Percentiles rank a stretch among this genome's conserved stretches.
These are phyloP conservation scores for Microcebus murinus DNA, from an alignment of 2,113 vertebrate species.

Conservation along the genomic window DNA sequence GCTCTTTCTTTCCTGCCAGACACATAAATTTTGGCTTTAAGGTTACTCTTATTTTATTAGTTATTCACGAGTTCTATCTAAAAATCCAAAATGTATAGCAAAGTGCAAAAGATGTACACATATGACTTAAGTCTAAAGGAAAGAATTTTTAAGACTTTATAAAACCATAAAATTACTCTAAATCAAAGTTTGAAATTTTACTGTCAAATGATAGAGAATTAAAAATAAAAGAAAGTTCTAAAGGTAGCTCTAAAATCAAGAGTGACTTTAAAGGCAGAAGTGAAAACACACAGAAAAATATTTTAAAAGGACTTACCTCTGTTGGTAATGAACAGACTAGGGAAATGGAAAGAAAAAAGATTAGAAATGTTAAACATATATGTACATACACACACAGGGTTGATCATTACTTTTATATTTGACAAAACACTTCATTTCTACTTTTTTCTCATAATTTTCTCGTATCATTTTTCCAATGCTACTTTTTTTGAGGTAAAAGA, in stretches of 20 bases:
- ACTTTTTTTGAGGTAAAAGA: not conserved
- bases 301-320: constrained; percentile 86
- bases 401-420: not conserved
- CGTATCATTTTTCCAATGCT: not conserved
- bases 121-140: not conserved
- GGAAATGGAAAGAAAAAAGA: constrained; percentile 53
- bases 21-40: not conserved
- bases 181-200: constrained; percentile 1
- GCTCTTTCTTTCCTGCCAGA: not conserved
- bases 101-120: not conserved
- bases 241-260: constrained; percentile 10
- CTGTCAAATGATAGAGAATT: not conserved
- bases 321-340: constrained; percentile 90
- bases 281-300: not conserved
- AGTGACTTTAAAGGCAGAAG: not conserved
- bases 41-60: not conserved
- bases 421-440: not conserved
- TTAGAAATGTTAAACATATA: constrained; percentile 17
- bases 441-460: not conserved
- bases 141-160: not conserved
- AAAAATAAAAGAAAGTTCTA: constrained; percentile 17
- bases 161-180: not conserved
- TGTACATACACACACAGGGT: not conserved
- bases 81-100: constrained; percentile 12
- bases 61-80: not conserved